Base-by-base conservation (phyloP, 2,113 vertebrate genomes). In the Psephotus haematonotus region DNA sequence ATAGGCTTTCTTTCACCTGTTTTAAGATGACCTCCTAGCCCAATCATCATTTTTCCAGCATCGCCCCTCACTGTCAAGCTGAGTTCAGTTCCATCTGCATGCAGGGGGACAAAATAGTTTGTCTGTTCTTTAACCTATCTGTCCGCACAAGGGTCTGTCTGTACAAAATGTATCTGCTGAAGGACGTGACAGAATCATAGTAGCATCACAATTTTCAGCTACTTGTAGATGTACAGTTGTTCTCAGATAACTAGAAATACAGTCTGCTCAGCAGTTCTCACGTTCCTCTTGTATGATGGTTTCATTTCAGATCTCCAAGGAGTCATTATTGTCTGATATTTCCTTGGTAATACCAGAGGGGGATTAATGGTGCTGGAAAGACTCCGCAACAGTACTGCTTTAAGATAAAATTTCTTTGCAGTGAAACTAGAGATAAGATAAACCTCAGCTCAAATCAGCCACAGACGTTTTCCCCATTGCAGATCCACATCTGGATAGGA, bases 201-300 rank as follows among this genome's bases (percentile, higher is more conserved):
- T n/a, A 55, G 50, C 55, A 64, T 23, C 60, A 71, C 24, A 28
- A n/a, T 82, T 90, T 83, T 71, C 60, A 74, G 71, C 46, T 78
- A 37, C 92, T 90, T 81, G 50, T 77, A 70, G 79, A 86, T 63
- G 53, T 60, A 41, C 25, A 25, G 71, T 91, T 77, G 46, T 67
- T 95, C 62, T 90, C 76, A 75, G 79, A 81, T 67, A 93, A 67
- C 85, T 88, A 69, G 79, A 86, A 91, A 71, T 52, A 35, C 55
- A 81, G 60, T 44, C 86, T 90, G 57, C 62, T 88, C 64, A 75
- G 64, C 76, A 67, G 39, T 90, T 90, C 86, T 91, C 82, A 86
- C 9, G 0, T 88, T 93, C 67, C 44, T 82, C 46, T 57, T 29
- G 33, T 41, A 60, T n/a, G 80, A 84, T 0, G 0, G 47, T 47